These are phyloP conservation scores for Thecocarcelia acutangulata DNA, from an alignment of 2,888 invertebrate species.

Conservation along the genomic window DNA sequence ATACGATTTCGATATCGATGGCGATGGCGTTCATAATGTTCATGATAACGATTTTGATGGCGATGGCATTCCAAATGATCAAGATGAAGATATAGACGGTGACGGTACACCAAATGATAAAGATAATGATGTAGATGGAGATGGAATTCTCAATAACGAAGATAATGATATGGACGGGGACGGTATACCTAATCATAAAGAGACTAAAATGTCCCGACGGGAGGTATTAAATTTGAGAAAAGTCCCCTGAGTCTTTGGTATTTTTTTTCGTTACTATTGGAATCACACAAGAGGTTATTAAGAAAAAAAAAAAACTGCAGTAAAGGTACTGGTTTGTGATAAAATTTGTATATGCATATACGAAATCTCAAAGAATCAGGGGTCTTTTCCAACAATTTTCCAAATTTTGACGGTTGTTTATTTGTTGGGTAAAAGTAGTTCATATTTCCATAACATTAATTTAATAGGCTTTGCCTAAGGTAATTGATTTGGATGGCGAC, in stretches of 20 bases:
- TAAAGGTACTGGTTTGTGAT: not conserved
- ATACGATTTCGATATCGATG: conserved; percentile 76
- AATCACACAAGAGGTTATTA: not conserved
- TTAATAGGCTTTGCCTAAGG: conserved; percentile 73
- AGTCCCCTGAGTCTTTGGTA: conserved; percentile 61
- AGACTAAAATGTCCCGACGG: conserved; percentile 67
- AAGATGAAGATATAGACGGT: conserved; percentile 78
- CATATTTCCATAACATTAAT: conserved; percentile 69
- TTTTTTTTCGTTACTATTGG: conserved; percentile 4
- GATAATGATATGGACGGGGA: conserved; percentile 71
- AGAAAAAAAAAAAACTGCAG: not conserved
- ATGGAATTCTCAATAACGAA: conserved; percentile 69
- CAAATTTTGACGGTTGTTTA: conserved; percentile 60
- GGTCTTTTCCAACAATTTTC: conserved; percentile 46
- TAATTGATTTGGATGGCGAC: conserved; percentile 71
- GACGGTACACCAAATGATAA: conserved; percentile 78
- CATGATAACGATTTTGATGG: conserved; percentile 77
- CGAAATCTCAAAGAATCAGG: conserved; percentile 52
- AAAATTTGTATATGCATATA: not conserved
- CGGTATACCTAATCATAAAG: conserved; percentile 71
- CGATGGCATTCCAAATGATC: conserved; percentile 78
- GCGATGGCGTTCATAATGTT: conserved; percentile 74
- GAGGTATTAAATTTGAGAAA: conserved; percentile 73
- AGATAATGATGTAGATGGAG: conserved; percentile 70
- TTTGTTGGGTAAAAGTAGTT: conserved; percentile 67